Percentiles rank a stretch among this genome's conserved stretches.
Conservation (phyloP, 1,140 invertebrate species). For the Charaxes varanes region DNA sequence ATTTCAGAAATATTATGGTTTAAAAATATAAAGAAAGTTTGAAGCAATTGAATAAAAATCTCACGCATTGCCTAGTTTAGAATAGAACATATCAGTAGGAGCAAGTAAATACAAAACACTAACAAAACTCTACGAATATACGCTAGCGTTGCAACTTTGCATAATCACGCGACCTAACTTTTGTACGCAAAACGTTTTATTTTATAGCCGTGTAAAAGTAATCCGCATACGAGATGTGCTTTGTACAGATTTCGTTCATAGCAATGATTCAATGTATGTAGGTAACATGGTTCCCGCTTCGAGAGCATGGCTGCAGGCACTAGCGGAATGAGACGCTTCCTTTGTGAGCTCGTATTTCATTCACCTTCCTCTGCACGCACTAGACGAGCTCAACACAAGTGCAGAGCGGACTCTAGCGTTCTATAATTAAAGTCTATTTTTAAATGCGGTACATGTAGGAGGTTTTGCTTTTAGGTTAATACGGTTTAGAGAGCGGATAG, state of each 20-base stretch:
- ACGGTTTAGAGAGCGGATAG: constrained; percentile 29
- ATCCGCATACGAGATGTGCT: constrained; percentile 3
- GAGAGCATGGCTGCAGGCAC: constrained; percentile 45
- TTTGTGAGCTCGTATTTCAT: constrained; percentile 61
- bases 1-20: too few relatives aligned
- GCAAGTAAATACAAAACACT: too few relatives aligned
- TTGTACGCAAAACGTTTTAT: too few relatives aligned
- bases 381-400: constrained; percentile 18
- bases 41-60: background rate
- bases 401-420: constrained; percentile 27
- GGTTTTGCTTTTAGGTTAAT: constrained; percentile 54
- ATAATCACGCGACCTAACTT: too few relatives aligned
- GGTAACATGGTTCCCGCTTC: constrained; percentile 32
- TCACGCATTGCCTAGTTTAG: too few relatives aligned
- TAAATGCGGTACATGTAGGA: constrained; percentile 24
- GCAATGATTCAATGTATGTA: constrained; percentile 35
- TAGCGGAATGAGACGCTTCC: constrained; percentile 51
- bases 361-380: constrained; percentile 42
- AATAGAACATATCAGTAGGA: too few relatives aligned
- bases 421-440: constrained; percentile 31
- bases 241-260: constrained; percentile 4
- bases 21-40: background rate
- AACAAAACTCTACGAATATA: too few relatives aligned
- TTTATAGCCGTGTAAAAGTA: too few relatives aligned
- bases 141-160: too few relatives aligned